Percentiles rank a stretch among this genome's conserved stretches.
Conservation (phyloP, 1,140 invertebrate species). For the Caenorhabditis remanei region DNA sequence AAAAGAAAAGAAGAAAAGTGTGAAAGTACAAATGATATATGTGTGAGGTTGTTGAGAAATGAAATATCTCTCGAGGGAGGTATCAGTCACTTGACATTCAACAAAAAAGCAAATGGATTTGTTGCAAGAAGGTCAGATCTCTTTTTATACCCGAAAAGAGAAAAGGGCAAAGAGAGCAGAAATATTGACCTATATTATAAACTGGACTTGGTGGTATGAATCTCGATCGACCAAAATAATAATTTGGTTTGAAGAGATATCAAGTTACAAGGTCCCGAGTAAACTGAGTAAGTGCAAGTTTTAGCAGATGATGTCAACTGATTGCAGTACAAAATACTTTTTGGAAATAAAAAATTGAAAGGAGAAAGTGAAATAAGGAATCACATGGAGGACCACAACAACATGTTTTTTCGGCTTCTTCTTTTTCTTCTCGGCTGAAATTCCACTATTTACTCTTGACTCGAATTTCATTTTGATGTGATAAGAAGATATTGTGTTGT, state of each 20-base stretch:
- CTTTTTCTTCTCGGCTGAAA: not conserved
- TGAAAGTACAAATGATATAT: conserved; percentile 38
- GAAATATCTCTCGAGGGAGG: conserved; percentile 51
- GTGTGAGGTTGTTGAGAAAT: not conserved
- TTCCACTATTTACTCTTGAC: not conserved
- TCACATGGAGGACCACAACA: not conserved
- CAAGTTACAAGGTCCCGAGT: not conserved
- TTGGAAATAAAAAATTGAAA: not conserved
- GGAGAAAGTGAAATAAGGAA: not conserved
- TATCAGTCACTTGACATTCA: conserved; percentile 25
- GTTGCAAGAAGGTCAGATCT: not conserved
- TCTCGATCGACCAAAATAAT: too few relatives aligned
- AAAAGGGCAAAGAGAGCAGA: too few relatives aligned
- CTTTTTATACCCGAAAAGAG: not conserved
- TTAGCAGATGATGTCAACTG: not conserved
- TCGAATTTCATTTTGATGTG: not conserved
- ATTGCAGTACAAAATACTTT: not conserved
- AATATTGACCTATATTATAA: too few relatives aligned
- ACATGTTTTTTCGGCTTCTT: not conserved
- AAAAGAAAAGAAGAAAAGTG: conserved; percentile 4
- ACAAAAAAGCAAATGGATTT: conserved; percentile 7
- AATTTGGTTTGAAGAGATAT: not conserved
- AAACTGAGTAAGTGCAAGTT: not conserved
- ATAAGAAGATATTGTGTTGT: not conserved
- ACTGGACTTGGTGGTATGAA: too few relatives aligned